Percentiles rank a stretch among this genome's conserved stretches.
Conservation (phyloP, 2,797 vertebrate genomes). For the Periophthalmus magnuspinnatus region DNA sequence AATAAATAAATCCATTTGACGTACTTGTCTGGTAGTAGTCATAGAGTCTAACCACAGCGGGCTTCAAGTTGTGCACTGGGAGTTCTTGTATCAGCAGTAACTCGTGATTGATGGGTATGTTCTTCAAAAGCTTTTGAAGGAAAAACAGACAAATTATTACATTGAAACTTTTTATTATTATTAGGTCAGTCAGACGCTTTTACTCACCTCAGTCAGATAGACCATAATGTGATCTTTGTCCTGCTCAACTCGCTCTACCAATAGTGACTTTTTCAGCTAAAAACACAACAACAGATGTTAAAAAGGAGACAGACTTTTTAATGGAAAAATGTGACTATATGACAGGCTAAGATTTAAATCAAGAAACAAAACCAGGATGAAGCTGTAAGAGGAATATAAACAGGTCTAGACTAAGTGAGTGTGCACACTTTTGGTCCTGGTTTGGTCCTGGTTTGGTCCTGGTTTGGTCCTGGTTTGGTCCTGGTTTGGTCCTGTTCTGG, state of each 20-base stretch:
- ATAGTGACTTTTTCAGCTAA: slow-evolving; percentile 38
- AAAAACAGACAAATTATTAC: not conserved
- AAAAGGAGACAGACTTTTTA: not conserved
- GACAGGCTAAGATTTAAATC: no score
- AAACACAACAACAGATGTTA: not conserved
- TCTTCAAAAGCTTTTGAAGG: slow-evolving; percentile 33
- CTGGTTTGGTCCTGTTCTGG: not conserved
- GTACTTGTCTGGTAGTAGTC: slow-evolving; percentile 79
- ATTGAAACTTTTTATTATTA: not conserved
- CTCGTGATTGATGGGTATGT: not conserved
- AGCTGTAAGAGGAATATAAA: not conserved
- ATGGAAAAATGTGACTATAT: not conserved
- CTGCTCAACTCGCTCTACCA: slow-evolving; percentile 58
- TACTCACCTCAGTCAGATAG: slow-evolving; percentile 59
- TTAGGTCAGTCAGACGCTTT: not conserved
- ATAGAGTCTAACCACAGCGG: slow-evolving; percentile 68
- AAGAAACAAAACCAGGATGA: no score
- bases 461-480: not conserved
- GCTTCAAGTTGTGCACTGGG: slow-evolving; percentile 69
- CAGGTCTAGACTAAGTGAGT: not conserved
- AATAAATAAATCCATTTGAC: not conserved
- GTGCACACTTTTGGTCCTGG: not conserved
- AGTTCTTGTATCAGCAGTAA: slow-evolving; percentile 52
- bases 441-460: no score
- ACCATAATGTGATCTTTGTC: slow-evolving; percentile 51